Evolutionary conservation across 2,888 invertebrate genomes (phyloP).

Genomic region (Pristionchus fissidentatus): DNA sequence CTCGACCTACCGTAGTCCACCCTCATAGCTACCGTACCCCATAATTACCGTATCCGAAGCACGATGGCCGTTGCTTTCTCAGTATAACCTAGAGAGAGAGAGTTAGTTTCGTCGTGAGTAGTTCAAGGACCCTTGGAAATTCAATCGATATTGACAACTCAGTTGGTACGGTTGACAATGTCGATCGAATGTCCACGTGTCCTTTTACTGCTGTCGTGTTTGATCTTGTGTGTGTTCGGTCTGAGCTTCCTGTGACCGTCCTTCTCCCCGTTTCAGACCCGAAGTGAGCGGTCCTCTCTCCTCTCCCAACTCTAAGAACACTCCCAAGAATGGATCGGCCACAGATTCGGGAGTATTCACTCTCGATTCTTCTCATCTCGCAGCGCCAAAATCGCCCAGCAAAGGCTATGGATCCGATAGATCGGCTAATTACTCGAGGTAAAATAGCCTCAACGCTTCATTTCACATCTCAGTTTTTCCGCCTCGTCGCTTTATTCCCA

Average conservation of each 20-base stretch:
- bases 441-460: slow-evolving; percentile 7
- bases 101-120: background rate
- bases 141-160: background rate
- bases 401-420: slow-evolving; percentile 26
- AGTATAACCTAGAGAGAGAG: background rate
- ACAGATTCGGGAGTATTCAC: slow-evolving; percentile 71
- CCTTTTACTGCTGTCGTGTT: background rate
- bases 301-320: slow-evolving; percentile 60
- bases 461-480: background rate
- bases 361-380: slow-evolving; percentile 52
- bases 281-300: slow-evolving; percentile 54
- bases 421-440: slow-evolving; percentile 55
- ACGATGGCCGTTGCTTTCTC: background rate
- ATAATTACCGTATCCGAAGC: no score
- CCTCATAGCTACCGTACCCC: no score
- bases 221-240: slow-evolving; percentile 1
- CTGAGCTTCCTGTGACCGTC: slow-evolving; percentile 38
- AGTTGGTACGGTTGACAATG: background rate
- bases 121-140: background rate
- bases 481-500: background rate
- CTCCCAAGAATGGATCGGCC: slow-evolving; percentile 65
- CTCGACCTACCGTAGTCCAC: background rate
- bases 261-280: slow-evolving; percentile 41
- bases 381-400: slow-evolving; percentile 39
- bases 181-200: background rate